A percentile compares a stretch with the other conserved stretches of the same genome.
Evolutionary conservation across 1,140 invertebrate genomes (phyloP).

Genomic region (Saxidomus purpurata): DNA sequence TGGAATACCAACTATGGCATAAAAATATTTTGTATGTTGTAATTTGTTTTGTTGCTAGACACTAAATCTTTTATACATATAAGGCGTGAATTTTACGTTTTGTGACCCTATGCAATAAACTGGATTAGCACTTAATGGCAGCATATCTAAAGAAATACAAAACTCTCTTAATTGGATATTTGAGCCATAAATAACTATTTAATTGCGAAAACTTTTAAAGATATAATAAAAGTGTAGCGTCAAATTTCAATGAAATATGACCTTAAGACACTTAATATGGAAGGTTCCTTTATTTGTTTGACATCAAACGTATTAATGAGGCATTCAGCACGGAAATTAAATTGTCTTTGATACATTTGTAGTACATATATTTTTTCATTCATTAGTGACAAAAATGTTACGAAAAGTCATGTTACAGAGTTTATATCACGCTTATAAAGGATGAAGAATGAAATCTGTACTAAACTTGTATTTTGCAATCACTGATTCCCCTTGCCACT

Average conservation of each 20-base stretch:
- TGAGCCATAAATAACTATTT: neutral
- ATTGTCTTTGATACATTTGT: neutral
- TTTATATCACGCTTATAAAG: too few relatives aligned
- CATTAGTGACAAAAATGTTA: too few relatives aligned
- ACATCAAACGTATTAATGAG: neutral
- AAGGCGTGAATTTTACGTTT: neutral
- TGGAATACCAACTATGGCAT: too few relatives aligned
- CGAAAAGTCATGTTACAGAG: too few relatives aligned
- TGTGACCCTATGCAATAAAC: neutral
- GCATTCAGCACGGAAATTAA: neutral
- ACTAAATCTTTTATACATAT: neutral
- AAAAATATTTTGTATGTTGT: neutral
- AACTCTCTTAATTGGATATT: neutral
- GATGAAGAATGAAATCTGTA: too few relatives aligned
- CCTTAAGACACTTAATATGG: neutral
- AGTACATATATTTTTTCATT: too few relatives aligned
- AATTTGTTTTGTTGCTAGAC: constrained; percentile 3
- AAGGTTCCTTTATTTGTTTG: neutral
- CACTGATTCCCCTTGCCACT: too few relatives aligned
- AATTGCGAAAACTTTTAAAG: neutral
- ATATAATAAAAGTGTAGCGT: neutral
- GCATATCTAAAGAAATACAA: neutral
- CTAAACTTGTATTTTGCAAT: too few relatives aligned
- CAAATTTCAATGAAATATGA: neutral
- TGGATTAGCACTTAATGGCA: neutral